These are phyloP conservation scores for Siderastrea radians DNA, from an alignment of 92 coral and sea anemone genomes.

Conservation along the genomic window DNA sequence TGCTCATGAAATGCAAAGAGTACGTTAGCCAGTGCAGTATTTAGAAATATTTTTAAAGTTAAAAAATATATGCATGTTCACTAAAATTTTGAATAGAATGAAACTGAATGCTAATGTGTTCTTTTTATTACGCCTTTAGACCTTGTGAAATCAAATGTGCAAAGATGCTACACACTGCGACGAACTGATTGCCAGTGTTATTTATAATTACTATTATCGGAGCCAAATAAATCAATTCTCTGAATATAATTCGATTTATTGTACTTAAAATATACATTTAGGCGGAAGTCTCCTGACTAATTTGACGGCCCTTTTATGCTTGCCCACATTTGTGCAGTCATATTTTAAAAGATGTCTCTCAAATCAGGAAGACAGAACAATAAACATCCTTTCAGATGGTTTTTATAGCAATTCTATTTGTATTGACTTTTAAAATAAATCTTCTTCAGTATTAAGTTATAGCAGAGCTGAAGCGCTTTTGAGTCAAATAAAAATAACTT, in stretches of 20 bases:
- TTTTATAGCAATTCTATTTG: background rate
- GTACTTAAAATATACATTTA: background rate
- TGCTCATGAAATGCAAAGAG: background rate
- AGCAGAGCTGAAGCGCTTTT: background rate
- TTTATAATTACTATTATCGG: background rate
- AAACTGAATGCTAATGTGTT: no score
- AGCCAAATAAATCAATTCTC: background rate
- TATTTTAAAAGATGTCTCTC: background rate
- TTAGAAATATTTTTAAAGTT: background rate
- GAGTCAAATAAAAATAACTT: no score
- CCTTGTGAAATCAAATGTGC: background rate
- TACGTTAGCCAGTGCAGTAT: background rate
- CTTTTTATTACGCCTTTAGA: background rate
- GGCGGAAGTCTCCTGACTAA: background rate
- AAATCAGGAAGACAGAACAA: background rate
- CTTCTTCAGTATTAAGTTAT: background rate
- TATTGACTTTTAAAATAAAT: background rate
- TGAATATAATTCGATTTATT: background rate
- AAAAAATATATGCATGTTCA: no score
- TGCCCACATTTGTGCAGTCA: background rate
- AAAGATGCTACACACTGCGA: background rate
- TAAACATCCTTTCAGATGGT: background rate
- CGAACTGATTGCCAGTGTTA: background rate
- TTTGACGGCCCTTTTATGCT: background rate
- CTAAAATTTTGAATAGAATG: no score